phyloP scores from a whole-genome alignment of 53 echinoderm and acorn worm genomes.

The Henricia sp. region DNA sequence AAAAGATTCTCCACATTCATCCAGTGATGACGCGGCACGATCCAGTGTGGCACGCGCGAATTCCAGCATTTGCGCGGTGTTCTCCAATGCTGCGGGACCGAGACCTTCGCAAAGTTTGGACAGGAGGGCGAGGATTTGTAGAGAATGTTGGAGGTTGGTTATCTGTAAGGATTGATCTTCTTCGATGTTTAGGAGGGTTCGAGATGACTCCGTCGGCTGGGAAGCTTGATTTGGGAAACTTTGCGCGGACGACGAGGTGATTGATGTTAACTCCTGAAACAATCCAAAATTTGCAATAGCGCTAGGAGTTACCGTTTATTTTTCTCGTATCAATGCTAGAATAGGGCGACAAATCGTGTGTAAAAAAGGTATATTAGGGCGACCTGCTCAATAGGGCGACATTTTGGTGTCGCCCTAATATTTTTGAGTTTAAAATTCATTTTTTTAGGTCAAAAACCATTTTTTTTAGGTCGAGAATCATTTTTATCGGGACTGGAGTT shows the following conservation, averaged over 20 bases:
- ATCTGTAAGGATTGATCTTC: slow-evolving; percentile 31
- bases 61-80: slow-evolving; percentile 77
- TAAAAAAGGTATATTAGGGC: no score
- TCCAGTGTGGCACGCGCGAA: slow-evolving; percentile 83
- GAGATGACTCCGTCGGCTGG: not conserved
- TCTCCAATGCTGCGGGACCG: slow-evolving; percentile 73
- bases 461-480: no score
- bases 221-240: not conserved
- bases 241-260: slow-evolving; percentile 23
- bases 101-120: slow-evolving; percentile 78
- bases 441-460: no score
- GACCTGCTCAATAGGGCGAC: no score
- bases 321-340: no score
- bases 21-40: slow-evolving; percentile 73
- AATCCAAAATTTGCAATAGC: not conserved
- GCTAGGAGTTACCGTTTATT: no score
- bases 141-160: slow-evolving; percentile 58
- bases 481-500: no score
- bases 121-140: slow-evolving; percentile 75
- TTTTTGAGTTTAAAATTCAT: no score
- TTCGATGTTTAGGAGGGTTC: slow-evolving; percentile 69
- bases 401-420: no score
- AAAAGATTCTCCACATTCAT: slow-evolving; percentile 30
- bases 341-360: no score
- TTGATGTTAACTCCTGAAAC: slow-evolving; percentile 49